phyloP scores from a whole-genome alignment of 2,113 vertebrate genomes.

The Chamaea fasciata region DNA sequence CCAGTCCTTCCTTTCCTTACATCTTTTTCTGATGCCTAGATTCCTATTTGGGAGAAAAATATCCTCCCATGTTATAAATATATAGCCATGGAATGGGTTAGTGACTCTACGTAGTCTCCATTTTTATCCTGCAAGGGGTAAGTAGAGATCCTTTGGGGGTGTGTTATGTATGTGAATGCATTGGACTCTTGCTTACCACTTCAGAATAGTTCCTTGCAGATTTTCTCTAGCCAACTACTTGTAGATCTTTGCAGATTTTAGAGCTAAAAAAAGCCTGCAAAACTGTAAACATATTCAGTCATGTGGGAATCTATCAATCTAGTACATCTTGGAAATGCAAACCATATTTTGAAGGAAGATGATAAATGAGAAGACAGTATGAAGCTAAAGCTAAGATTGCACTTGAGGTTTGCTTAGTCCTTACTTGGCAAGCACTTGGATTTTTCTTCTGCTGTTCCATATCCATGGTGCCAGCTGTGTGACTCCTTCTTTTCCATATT shows the following conservation, averaged over 20 bases:
- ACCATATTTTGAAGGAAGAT: slow-evolving; percentile 51
- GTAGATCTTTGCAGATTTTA: slow-evolving; percentile 37
- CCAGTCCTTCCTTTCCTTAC: background rate
- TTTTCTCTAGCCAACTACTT: slow-evolving; percentile 31
- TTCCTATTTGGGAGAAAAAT: background rate
- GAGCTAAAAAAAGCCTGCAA: slow-evolving; percentile 36
- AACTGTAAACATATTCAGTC: slow-evolving; percentile 44
- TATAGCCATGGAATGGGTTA: background rate
- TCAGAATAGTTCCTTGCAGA: background rate
- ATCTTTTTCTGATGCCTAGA: background rate
- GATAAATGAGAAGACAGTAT: slow-evolving; percentile 35
- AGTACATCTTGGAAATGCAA: slow-evolving; percentile 40
- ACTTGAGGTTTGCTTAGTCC: background rate
- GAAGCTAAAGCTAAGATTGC: background rate
- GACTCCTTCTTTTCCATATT: background rate
- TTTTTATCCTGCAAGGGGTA: background rate
- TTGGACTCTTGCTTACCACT: background rate
- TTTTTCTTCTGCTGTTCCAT: background rate
- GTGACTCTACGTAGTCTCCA: background rate
- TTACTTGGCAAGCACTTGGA: background rate
- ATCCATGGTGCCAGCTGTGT: background rate
- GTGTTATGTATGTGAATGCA: background rate
- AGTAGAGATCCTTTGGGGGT: background rate
- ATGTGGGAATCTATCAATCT: slow-evolving; percentile 41
- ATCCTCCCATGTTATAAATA: background rate